Evolutionary conservation across 1,140 invertebrate genomes (phyloP).

Genomic region (Cepaea nemoralis): DNA sequence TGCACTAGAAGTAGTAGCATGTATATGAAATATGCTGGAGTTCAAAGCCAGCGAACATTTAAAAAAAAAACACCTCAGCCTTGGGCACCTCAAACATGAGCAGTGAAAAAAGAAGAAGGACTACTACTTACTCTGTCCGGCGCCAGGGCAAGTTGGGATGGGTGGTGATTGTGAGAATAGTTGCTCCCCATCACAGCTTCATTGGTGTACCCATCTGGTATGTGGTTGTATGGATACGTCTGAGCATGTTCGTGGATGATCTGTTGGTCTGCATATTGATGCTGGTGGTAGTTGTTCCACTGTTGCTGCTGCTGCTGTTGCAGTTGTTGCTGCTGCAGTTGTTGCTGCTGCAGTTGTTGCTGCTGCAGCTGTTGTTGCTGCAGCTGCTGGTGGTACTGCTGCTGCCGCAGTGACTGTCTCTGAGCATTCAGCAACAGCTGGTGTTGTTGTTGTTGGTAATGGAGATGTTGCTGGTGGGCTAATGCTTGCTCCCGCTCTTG

Average conservation of each 20-base stretch:
- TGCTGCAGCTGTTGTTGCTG: too few relatives aligned
- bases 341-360: conserved; percentile 1
- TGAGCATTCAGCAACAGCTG: background rate
- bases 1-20: too few relatives aligned
- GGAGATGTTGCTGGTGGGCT: background rate
- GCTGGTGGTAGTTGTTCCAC: background rate
- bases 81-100: too few relatives aligned
- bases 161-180: background rate
- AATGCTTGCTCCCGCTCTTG: background rate
- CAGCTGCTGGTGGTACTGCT: too few relatives aligned
- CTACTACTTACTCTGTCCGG: too few relatives aligned
- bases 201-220: background rate
- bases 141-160: background rate
- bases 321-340: background rate
- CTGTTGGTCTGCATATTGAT: background rate
- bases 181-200: background rate
- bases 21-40: too few relatives aligned
- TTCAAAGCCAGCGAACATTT: too few relatives aligned
- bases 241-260: background rate
- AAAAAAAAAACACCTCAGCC: too few relatives aligned
- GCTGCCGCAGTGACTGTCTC: background rate
- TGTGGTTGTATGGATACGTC: too few relatives aligned
- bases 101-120: too few relatives aligned
- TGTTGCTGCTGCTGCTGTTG: background rate
- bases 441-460: background rate